Base-by-base conservation (phyloP, 92 coral and sea anemone species). In the Metridium senile region DNA sequence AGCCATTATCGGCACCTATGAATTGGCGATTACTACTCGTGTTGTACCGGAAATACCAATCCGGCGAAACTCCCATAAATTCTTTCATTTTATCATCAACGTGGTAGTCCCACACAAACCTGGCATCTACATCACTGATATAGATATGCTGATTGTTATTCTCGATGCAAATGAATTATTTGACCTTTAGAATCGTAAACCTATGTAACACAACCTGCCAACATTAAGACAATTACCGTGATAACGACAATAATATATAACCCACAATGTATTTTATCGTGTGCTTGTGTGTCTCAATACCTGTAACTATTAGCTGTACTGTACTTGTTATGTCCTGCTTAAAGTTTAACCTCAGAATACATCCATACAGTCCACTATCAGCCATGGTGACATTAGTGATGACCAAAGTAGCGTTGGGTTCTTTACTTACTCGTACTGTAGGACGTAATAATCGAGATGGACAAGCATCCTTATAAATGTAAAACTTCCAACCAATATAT, bases 361-460 rank as follows among this genome's bases (percentile, higher is more conserved):
- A 62, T 62, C 68, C 33, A 62, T 62, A 62, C 8, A 62, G 18
- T 10, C 68, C 68, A 30, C 68, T 62, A 26, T 62, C 68, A 22
- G 68, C 32, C 35, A 26, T 62, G 19, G 68, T 26, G 35, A 62
- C 68, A 62, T 62, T 62, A 62, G 16, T 62, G 68, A 62, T 62
- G 33, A 62, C 68, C 32, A 62, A 30, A 30, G 68, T 62, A 62
- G 68, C 68, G 22, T 62, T 62, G 18, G 68, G 4, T 62, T 62
- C 68, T 62, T 23, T 62, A 21, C 68, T 62, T 54, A 54, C 59
- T 17, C 74, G 56, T 54, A 54, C 16, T 20, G 57, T 69, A 20
- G 74, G 74, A 45, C 53, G 19, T 39, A 69, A 22, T 29, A 69
- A 26, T 29, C 74, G 27, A 39, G 74, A 17, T 39, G 74, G 59